A percentile compares a stretch with the other conserved stretches of the same genome.
Evolutionary conservation across 2,888 invertebrate genomes (phyloP).

Genomic region (Limnephilus rhombicus): DNA sequence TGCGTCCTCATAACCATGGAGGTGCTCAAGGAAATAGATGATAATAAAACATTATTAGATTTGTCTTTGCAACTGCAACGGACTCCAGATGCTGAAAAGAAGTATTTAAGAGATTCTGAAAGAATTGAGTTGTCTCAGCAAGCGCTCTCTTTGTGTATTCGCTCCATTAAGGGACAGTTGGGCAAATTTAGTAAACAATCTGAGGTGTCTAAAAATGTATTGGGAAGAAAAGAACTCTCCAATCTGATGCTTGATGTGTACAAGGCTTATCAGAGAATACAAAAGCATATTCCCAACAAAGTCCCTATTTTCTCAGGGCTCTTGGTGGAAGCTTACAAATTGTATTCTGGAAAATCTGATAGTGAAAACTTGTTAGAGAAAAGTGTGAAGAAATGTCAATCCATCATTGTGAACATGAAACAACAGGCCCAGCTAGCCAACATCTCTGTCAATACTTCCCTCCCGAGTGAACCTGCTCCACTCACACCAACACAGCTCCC

Average conservation of each 20-base stretch:
- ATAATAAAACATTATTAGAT: conserved; percentile 88
- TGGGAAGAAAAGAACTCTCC: conserved; percentile 75
- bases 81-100: conserved; percentile 92
- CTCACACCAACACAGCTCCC: conserved; percentile 63
- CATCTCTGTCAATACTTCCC: conserved; percentile 67
- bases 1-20: conserved; percentile 90
- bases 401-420: conserved; percentile 79
- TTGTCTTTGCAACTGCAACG: conserved; percentile 87
- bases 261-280: conserved; percentile 83
- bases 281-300: conserved; percentile 80
- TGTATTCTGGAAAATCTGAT: conserved; percentile 79
- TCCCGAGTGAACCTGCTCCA: conserved; percentile 66
- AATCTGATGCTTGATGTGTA: conserved; percentile 80
- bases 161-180: conserved; percentile 82
- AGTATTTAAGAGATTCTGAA: conserved; percentile 91
- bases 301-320: conserved; percentile 81
- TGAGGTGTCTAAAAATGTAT: conserved; percentile 74
- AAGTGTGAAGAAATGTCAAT: conserved; percentile 85
- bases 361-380: conserved; percentile 81
- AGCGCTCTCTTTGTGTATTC: conserved; percentile 85
- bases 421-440: conserved; percentile 74
- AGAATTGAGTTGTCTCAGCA: conserved; percentile 88
- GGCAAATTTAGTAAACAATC: conserved; percentile 76
- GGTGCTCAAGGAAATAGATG: conserved; percentile 87
- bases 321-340: conserved; percentile 84